Conservation (phyloP, 2,888 invertebrate species). For the Neocrepidodera transversa region DNA sequence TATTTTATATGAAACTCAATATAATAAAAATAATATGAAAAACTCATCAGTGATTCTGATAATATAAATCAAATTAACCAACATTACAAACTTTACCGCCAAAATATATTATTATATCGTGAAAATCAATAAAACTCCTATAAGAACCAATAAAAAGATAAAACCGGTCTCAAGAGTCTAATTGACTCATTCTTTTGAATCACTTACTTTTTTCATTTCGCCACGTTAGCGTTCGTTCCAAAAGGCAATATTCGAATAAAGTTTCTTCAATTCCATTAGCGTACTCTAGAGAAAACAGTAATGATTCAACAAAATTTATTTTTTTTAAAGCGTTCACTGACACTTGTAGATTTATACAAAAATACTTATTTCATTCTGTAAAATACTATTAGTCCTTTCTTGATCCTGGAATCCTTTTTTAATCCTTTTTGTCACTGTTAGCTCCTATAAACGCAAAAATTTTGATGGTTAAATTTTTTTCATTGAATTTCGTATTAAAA, state of each 20-base stretch:
- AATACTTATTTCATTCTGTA: no score
- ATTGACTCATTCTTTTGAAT: conserved; percentile 22
- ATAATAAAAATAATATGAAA: no score
- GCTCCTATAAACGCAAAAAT: conserved; percentile 2
- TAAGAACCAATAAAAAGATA: conserved; percentile 18
- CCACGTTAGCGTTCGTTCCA: conserved; percentile 15
- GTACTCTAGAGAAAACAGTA: background rate
- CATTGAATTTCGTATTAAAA: no score
- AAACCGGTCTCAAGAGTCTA: conserved; percentile 17
- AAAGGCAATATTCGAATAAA: conserved; percentile 19
- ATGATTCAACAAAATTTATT: background rate
- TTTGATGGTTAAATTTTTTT: no score
- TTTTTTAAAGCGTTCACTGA: no score
- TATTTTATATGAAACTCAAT: no score
- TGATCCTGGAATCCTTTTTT: background rate
- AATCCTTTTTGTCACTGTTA: conserved; percentile 1
- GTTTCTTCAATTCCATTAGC: conserved; percentile 28
- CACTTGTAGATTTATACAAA: no score
- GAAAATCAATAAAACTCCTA: conserved; percentile 38
- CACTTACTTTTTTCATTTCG: conserved; percentile 25
- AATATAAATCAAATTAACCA: no score
- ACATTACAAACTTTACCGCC: no score
- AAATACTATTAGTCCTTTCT: no score
- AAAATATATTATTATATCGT: no score
- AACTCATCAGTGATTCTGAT: no score